These are phyloP conservation scores for Epinotia brunnichana DNA, from an alignment of 2,888 invertebrate species.

Conservation along the genomic window DNA sequence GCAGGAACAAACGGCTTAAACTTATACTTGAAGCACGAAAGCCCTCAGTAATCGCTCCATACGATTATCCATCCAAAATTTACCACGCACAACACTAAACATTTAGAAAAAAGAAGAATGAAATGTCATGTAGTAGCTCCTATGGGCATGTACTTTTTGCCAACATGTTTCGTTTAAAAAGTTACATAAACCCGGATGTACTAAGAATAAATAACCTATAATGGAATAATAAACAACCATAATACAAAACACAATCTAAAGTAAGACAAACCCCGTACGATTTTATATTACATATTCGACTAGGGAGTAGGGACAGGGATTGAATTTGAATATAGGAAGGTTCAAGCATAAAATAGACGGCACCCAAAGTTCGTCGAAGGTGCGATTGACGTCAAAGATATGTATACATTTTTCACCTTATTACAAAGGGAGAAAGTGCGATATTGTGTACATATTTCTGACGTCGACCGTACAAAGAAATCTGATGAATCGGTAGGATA, in stretches of 20 bases:
- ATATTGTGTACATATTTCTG: not conserved
- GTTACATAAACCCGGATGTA: not conserved
- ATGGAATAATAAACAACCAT: not conserved
- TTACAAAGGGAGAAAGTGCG: not conserved
- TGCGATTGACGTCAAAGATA: not conserved
- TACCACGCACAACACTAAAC: too few relatives aligned
- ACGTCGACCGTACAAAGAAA: constrained; percentile 6
- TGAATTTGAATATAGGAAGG: constrained; percentile 14
- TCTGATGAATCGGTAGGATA: not conserved
- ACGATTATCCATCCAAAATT: too few relatives aligned
- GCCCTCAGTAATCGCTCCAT: too few relatives aligned
- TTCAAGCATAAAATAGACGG: constrained; percentile 23
- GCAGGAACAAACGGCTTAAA: too few relatives aligned
- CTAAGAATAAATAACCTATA: constrained; percentile 4
- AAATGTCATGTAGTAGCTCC: too few relatives aligned
- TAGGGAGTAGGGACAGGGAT: not conserved
- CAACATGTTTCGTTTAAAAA: not conserved
- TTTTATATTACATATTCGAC: not conserved
- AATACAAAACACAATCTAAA: constrained; percentile 10
- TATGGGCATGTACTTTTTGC: too few relatives aligned
- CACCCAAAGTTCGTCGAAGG: constrained; percentile 1
- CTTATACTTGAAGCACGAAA: too few relatives aligned
- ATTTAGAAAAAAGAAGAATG: too few relatives aligned
- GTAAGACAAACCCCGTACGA: not conserved
- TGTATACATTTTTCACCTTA: not conserved